A percentile compares a stretch with the other conserved stretches of the same genome.
Evolutionary conservation across 2,888 invertebrate genomes (phyloP).

Genomic region (Ceramica pisi): DNA sequence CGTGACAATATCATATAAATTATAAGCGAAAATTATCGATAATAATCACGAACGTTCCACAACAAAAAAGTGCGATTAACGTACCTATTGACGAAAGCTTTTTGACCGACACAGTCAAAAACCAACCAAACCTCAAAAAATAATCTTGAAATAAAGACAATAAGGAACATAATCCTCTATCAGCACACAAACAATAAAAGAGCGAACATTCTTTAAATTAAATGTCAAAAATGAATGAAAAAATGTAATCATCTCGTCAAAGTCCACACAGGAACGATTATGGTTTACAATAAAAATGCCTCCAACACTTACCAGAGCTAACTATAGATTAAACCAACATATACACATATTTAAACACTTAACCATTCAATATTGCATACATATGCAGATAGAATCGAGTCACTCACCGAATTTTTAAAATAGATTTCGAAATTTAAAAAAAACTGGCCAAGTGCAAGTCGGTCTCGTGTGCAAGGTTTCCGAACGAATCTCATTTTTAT

Average conservation of each 20-base stretch:
- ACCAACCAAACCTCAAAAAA: not conserved
- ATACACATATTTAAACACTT: slow-evolving; percentile 11
- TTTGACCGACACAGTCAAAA: slow-evolving; percentile 25
- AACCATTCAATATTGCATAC: slow-evolving; percentile 32
- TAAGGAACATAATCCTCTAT: slow-evolving; percentile 32
- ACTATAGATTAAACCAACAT: slow-evolving; percentile 22
- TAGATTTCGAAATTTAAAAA: slow-evolving; percentile 29
- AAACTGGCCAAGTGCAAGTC: too few relatives aligned
- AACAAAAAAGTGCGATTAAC: slow-evolving; percentile 51
- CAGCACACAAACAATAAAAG: slow-evolving; percentile 36
- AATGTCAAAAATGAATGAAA: slow-evolving; percentile 59
- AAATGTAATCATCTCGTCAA: slow-evolving; percentile 57
- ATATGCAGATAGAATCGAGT: slow-evolving; percentile 53
- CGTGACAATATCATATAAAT: slow-evolving; percentile 41
- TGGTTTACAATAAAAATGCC: slow-evolving; percentile 59
- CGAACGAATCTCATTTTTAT: too few relatives aligned
- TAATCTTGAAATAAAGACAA: not conserved
- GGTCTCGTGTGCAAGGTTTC: too few relatives aligned
- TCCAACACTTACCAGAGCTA: slow-evolving; percentile 20
- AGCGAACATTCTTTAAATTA: slow-evolving; percentile 50
- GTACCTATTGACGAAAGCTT: slow-evolving; percentile 54
- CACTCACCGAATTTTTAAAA: slow-evolving; percentile 34
- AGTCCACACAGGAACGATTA: slow-evolving; percentile 45
- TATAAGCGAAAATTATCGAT: slow-evolving; percentile 58
- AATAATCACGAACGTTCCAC: slow-evolving; percentile 62